A percentile compares a stretch with the other conserved stretches of the same genome.
These are phyloP conservation scores for Pachycephala philippinensis DNA, from an alignment of 2,113 vertebrate species.

Conservation along the genomic window DNA sequence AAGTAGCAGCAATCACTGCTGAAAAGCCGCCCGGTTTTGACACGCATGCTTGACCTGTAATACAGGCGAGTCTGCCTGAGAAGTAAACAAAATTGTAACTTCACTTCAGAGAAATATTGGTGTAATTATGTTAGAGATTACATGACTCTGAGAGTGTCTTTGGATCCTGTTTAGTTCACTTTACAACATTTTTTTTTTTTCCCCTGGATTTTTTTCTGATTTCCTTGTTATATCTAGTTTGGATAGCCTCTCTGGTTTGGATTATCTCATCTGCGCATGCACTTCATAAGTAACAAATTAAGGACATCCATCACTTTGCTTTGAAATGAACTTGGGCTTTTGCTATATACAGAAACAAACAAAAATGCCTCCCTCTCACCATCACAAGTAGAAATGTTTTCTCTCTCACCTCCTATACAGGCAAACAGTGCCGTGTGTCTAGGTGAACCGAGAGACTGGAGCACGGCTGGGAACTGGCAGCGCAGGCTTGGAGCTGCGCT, in stretches of 20 bases:
- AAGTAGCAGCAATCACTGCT: conserved; percentile 22
- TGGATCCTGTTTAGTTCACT: not conserved
- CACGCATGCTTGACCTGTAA: conserved; percentile 48
- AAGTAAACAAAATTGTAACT: conserved; percentile 64
- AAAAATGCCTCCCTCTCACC: not conserved
- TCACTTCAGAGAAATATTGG: conserved; percentile 58
- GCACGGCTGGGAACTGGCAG: not conserved
- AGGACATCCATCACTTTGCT: not conserved
- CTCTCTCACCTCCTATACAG: not conserved
- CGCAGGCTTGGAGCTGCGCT: not conserved
- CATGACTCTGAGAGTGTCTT: not conserved
- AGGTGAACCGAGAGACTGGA: not conserved
- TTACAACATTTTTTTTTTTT: not conserved
- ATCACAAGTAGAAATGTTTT: not conserved
- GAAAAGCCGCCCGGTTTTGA: conserved; percentile 31
- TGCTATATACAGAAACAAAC: not conserved
- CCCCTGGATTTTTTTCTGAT: not conserved
- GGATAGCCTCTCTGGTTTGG: conserved; percentile 19
- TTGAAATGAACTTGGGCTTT: not conserved
- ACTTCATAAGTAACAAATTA: not conserved
- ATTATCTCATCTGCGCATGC: conserved; percentile 2
- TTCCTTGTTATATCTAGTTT: not conserved
- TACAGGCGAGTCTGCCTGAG: conserved; percentile 32
- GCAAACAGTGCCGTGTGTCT: not conserved
- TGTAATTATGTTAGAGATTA: conserved; percentile 51